Evolutionary conservation across 1,140 invertebrate species (phyloP).

Genomic region (Meloidogyne chitwoodi): DNA sequence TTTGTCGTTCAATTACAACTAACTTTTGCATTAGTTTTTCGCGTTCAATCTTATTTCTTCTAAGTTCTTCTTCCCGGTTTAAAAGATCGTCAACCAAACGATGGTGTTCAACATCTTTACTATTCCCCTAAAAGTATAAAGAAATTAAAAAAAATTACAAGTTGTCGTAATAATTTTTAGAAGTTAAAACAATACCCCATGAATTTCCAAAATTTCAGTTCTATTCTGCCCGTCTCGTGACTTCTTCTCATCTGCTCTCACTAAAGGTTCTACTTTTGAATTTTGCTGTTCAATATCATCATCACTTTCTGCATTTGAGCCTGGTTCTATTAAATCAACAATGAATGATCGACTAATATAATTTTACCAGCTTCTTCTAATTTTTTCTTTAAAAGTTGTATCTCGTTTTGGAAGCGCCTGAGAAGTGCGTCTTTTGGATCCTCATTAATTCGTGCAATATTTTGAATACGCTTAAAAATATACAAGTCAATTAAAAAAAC

Average conservation of each 20-base stretch:
- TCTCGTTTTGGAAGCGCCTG: constrained; percentile 90
- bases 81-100: constrained; percentile 42
- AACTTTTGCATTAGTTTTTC: constrained; percentile 75
- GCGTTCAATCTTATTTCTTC: constrained; percentile 64
- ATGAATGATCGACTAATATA: not conserved
- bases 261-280: constrained; percentile 7
- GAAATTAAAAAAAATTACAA: not conserved
- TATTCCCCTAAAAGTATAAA: constrained; percentile 12
- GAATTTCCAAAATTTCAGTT: constrained; percentile 1
- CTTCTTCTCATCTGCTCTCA: constrained; percentile 34
- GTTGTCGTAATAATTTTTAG: no score
- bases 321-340: constrained; percentile 24
- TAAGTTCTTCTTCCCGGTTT: constrained; percentile 39
- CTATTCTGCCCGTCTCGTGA: constrained; percentile 19
- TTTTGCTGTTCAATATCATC: constrained; percentile 46
- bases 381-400: constrained; percentile 81
- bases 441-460: constrained; percentile 90
- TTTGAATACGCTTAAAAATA: constrained; percentile 93
- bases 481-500: no score
- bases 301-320: constrained; percentile 54
- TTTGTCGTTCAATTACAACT: constrained; percentile 83
- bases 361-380: constrained; percentile 64
- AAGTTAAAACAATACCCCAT: not conserved
- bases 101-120: constrained; percentile 38
- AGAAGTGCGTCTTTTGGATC: constrained; percentile 95